phyloP scores from a whole-genome alignment of 2,888 invertebrate species.

The Lepas anatifera region DNA sequence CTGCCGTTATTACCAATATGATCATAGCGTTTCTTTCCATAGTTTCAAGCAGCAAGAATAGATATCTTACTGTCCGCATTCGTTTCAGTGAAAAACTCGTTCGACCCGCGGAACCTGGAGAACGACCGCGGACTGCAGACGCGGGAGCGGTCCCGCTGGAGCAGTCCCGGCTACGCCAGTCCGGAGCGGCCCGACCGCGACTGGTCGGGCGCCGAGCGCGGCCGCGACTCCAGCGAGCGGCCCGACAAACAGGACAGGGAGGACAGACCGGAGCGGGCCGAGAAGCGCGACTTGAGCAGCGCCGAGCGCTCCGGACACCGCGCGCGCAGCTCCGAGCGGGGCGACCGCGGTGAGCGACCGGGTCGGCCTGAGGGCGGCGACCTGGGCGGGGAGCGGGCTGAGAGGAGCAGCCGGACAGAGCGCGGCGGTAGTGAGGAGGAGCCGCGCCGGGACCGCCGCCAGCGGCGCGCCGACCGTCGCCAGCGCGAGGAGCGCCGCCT shows the following conservation, averaged over 20 bases:
- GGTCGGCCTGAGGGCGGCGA: not conserved
- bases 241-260: not conserved
- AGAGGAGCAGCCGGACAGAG: not conserved
- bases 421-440: not conserved
- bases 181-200: not conserved
- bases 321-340: too few relatives aligned
- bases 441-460: not conserved
- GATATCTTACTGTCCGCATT: too few relatives aligned
- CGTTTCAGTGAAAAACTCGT: not conserved
- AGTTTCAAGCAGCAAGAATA: too few relatives aligned
- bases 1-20: too few relatives aligned
- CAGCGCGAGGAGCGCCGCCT: not conserved
- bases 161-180: too few relatives aligned
- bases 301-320: too few relatives aligned
- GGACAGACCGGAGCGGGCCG: not conserved
- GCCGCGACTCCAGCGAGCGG: not conserved
- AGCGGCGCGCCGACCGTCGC: not conserved
- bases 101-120: constrained; percentile 10
- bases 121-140: not conserved
- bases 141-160: not conserved
- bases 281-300: too few relatives aligned
- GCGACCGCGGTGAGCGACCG: too few relatives aligned
- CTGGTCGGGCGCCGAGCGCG: too few relatives aligned
- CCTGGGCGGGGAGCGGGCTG: not conserved
- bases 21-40: too few relatives aligned